Base-by-base conservation (phyloP, 2,888 invertebrate species). In the Drosophila infuscata region DNA sequence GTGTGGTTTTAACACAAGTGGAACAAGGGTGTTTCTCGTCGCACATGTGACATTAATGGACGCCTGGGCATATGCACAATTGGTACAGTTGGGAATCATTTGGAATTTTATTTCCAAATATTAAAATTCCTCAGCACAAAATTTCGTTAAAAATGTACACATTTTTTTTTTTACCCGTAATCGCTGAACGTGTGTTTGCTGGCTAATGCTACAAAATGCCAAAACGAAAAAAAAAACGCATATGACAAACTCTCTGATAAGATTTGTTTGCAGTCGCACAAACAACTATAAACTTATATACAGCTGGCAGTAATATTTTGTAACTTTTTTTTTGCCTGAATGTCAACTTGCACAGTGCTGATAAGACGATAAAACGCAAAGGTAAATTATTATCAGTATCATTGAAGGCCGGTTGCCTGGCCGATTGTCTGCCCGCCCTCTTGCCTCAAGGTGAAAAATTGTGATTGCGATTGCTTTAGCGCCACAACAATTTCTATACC, bases 311-410 rank as follows among this genome's bases (percentile, higher is more conserved):
- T 30, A 61, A 41, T 56, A 64, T 87, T 81, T 89, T 83, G 78
- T 83, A 89, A 88, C 58, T 51, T 52, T 69, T 49, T 56, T 62
- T 32, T 70, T 87, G 25, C 25, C 74, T 85, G 85, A 86, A 90
- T 90, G 85, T 90, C 91, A 86, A 87, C 82, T 62, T 54, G 62
- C 62, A 62, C 17, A 36, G 43, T 20, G 70, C 74, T 89, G 89
- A 89, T 86, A 85, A 89, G 73, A 63, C 49, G 54, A 29, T 43
- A 54, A 20, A 71, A 58, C 33, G 41, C 36, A 76, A 66, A 75
- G 61, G 66, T 81, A 81, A 81, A 62, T 64, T 56, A 52, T 66
- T 66, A 70, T 85, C 67, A 70, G 66, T 60, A 70, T 75, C 67
- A 68, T 49, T 65, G 81, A 53, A 71, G 76, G 69, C 29, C 73